Conservation (phyloP, 35 echinoderm and acorn worm species). For the Heliocidaris tuberculata region DNA sequence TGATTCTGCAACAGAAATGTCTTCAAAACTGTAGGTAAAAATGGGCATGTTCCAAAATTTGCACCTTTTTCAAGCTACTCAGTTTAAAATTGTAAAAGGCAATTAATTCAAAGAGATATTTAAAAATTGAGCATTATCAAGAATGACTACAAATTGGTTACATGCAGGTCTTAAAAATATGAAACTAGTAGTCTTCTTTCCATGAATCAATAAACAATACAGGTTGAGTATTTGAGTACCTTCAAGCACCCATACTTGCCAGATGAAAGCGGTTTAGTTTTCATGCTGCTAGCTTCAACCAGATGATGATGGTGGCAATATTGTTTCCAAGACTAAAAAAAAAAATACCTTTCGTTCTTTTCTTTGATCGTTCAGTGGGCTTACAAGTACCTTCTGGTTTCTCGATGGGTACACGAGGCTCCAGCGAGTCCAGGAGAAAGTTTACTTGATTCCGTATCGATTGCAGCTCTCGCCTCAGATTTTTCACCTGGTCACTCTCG, state of each 20-base stretch:
- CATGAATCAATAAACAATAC: too few relatives aligned
- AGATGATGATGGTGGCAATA: not conserved
- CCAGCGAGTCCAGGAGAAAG: conserved; percentile 79
- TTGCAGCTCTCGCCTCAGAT: conserved; percentile 76
- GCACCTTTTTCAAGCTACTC: too few relatives aligned
- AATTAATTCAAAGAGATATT: too few relatives aligned
- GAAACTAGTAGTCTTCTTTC: too few relatives aligned
- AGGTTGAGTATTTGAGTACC: not conserved
- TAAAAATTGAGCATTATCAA: too few relatives aligned
- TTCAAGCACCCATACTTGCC: not conserved
- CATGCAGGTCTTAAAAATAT: too few relatives aligned
- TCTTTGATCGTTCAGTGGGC: conserved; percentile 3
- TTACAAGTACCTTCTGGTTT: conserved; percentile 64
- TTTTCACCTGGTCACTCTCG: conserved; percentile 95
- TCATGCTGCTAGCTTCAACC: conserved; percentile 29
- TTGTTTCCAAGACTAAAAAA: not conserved
- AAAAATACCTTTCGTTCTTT: conserved; percentile 13
- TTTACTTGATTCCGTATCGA: conserved; percentile 82
- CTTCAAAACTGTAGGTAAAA: too few relatives aligned
- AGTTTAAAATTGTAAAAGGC: too few relatives aligned
- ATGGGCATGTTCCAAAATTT: too few relatives aligned
- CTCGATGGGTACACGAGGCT: conserved; percentile 67
- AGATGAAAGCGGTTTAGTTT: not conserved
- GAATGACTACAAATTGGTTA: too few relatives aligned
- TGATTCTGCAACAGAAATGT: too few relatives aligned